Evolutionary conservation across 2,113 vertebrate genomes (phyloP).

Genomic region (Cyprinodon brontotheroides): DNA sequence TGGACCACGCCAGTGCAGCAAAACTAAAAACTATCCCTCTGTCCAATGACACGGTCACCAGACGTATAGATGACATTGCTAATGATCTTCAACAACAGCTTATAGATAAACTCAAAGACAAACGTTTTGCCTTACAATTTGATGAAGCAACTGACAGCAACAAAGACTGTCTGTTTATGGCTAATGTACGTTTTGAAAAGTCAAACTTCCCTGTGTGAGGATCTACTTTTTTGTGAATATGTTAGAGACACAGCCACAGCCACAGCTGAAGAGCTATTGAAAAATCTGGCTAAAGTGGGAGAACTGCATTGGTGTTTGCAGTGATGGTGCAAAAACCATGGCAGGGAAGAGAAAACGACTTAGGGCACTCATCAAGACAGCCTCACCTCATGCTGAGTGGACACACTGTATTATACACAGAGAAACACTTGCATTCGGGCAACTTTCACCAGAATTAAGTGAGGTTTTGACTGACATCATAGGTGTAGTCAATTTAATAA

Average conservation of each 20-base stretch:
- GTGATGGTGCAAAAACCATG: constrained; percentile 1
- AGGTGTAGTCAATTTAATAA: constrained; percentile 39
- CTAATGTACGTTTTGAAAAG: neutral
- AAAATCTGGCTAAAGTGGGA: neutral
- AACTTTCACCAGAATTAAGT: too few species aligned
- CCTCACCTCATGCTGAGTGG: neutral
- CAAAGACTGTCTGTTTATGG: neutral
- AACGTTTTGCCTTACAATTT: too few species aligned
- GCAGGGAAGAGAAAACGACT: constrained; percentile 1
- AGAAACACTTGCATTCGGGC: neutral
- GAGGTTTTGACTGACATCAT: neutral
- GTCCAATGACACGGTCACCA: too few species aligned
- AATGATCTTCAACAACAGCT: too few species aligned
- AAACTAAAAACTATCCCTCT: too few species aligned
- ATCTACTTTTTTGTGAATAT: constrained; percentile 32
- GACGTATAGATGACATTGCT: too few species aligned
- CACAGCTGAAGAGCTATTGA: constrained; percentile 15
- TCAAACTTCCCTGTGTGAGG: constrained; percentile 30
- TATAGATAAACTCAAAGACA: neutral
- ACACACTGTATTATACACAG: neutral
- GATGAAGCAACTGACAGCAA: too few species aligned
- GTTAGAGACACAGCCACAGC: constrained; percentile 32
- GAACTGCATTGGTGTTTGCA: constrained; percentile 1
- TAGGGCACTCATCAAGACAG: neutral
- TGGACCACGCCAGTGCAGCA: too few species aligned